These are phyloP conservation scores for Goniozus legneri DNA, from an alignment of 1,140 invertebrate species.

Conservation along the genomic window DNA sequence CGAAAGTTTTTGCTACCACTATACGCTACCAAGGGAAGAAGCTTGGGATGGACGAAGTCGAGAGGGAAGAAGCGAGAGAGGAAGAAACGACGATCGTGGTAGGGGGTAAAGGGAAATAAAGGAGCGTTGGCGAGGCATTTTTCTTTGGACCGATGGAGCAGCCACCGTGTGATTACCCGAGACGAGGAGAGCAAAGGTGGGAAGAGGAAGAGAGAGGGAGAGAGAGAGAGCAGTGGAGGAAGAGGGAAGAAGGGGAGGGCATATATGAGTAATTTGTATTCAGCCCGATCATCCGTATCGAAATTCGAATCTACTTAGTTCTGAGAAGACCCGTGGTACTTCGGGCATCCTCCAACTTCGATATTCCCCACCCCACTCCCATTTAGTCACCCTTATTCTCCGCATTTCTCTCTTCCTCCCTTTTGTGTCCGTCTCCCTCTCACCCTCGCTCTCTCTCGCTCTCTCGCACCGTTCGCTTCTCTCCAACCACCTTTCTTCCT, in stretches of 20 bases:
- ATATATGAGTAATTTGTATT: slow-evolving; percentile 58
- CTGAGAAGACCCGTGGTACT: slow-evolving; percentile 44
- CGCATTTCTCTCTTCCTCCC: slow-evolving; percentile 7
- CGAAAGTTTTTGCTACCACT: no score
- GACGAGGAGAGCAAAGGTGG: no score
- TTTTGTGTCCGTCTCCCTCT: slow-evolving; percentile 15
- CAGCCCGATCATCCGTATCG: slow-evolving; percentile 57
- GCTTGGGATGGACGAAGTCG: not conserved
- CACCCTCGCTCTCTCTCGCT: slow-evolving; percentile 14
- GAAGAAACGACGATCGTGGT: no score
- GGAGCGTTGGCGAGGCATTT: slow-evolving; percentile 34
- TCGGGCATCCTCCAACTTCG: slow-evolving; percentile 16
- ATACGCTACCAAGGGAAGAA: not conserved
- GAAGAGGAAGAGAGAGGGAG: not conserved
- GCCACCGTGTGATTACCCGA: slow-evolving; percentile 53
- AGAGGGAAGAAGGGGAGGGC: slow-evolving; percentile 31
- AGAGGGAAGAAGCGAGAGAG: slow-evolving; percentile 6
- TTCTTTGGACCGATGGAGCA: slow-evolving; percentile 44
- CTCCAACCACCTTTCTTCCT: slow-evolving; percentile 19
- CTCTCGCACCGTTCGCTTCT: slow-evolving; percentile 4
- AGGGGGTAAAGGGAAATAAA: slow-evolving; percentile 25
- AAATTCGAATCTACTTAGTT: slow-evolving; percentile 59
- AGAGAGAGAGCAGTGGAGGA: slow-evolving; percentile 7
- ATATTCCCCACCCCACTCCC: slow-evolving; percentile 2
- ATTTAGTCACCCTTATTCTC: no score